Evolutionary conservation across 1,140 invertebrate species (phyloP).

Genomic region (Drosophila erecta): DNA sequence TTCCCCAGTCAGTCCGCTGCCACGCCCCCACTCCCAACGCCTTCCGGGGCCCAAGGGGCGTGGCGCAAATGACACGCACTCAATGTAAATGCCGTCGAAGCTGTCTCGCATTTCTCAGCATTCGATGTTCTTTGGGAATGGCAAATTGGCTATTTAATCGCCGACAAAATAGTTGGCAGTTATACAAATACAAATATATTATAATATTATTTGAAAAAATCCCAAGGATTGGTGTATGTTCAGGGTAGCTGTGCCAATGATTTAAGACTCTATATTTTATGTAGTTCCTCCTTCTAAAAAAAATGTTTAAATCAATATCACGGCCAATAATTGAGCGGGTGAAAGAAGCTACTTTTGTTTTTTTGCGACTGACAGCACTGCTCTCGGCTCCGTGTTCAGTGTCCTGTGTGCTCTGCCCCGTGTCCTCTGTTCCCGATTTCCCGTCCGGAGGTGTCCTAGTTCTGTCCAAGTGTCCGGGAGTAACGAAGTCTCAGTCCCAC

Average conservation of each 20-base stretch:
- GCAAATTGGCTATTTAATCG: neutral
- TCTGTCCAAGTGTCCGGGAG: slow-evolving; percentile 16
- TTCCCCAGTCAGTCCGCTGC: slow-evolving; percentile 14
- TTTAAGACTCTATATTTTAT: too few species aligned
- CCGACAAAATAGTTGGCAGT: neutral
- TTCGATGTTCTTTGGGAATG: neutral
- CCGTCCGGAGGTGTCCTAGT: slow-evolving; percentile 13
- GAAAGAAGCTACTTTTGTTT: neutral
- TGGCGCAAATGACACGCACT: slow-evolving; percentile 45
- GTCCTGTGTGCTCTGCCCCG: slow-evolving; percentile 3
- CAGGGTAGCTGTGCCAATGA: too few species aligned
- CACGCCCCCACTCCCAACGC: neutral
- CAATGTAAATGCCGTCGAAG: slow-evolving; percentile 57
- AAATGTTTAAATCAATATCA: too few species aligned
- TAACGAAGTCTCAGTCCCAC: slow-evolving; percentile 2
- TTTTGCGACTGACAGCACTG: neutral
- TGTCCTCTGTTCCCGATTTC: slow-evolving; percentile 2
- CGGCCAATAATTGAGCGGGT: too few species aligned
- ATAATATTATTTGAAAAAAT: neutral
- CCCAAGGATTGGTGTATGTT: too few species aligned
- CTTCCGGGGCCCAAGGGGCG: slow-evolving; percentile 7
- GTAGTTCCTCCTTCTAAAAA: too few species aligned
- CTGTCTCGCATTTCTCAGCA: slow-evolving; percentile 3
- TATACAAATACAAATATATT: too few species aligned
- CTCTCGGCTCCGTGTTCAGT: neutral